Evolutionary conservation across 1,140 invertebrate species (phyloP).

Genomic region (Pachypeltis micranthus): DNA sequence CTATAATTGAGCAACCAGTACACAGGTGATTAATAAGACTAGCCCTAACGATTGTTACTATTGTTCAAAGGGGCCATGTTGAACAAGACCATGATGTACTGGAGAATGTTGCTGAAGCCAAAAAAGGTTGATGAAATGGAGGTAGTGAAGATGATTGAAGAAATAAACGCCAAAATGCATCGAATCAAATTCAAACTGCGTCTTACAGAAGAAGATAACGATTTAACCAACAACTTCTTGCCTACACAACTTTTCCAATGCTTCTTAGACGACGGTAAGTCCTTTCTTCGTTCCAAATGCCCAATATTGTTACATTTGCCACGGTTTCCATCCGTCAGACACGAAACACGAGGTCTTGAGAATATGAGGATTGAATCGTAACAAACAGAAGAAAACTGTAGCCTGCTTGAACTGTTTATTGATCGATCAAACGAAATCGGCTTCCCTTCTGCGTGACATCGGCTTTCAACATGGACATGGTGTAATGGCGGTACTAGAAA

Average conservation of each 20-base stretch:
- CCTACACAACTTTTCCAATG: not conserved
- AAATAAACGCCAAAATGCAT: not conserved
- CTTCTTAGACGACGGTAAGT: not conserved
- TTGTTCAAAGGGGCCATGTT: not conserved
- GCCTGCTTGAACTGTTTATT: no score
- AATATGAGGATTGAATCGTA: no score
- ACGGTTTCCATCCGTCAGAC: not conserved
- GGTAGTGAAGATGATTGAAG: not conserved
- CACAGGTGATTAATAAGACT: no score
- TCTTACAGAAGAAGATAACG: not conserved
- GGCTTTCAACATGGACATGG: no score
- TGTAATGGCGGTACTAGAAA: no score
- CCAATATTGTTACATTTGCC: not conserved
- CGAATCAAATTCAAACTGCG: conserved; percentile 1
- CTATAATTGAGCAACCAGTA: no score
- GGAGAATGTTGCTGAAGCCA: not conserved
- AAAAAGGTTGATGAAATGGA: not conserved
- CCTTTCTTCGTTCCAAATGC: not conserved
- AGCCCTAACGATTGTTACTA: no score
- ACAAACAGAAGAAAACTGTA: no score
- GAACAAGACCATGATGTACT: conserved; percentile 4
- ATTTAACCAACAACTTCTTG: not conserved
- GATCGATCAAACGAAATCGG: no score
- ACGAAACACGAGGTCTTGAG: not conserved
- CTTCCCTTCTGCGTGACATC: no score